Percentiles rank a stretch among this genome's conserved stretches.
phyloP scores from a whole-genome alignment of 2,797 vertebrate species.

The Myoxocephalus aenaeus region DNA sequence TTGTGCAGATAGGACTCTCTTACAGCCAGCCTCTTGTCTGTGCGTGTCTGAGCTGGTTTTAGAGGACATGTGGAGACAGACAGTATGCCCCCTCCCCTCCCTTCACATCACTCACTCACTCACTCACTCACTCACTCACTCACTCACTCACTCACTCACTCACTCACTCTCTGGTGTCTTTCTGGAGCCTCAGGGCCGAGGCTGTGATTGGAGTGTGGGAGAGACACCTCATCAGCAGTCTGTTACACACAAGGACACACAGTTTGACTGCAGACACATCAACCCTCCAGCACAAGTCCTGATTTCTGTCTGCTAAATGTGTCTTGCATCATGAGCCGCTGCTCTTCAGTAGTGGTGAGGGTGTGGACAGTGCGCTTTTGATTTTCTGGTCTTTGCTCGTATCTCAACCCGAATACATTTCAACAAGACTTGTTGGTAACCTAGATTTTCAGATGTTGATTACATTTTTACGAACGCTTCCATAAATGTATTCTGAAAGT shows the following conservation, averaged over 20 bases:
- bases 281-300: slow-evolving; percentile 65
- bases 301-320: slow-evolving; percentile 66
- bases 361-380: slow-evolving; percentile 33
- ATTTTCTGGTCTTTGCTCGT: slow-evolving; percentile 8
- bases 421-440: not conserved
- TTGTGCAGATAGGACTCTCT: slow-evolving; percentile 11
- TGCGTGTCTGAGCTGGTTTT: slow-evolving; percentile 44
- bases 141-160: slow-evolving; percentile 41
- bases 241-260: slow-evolving; percentile 76
- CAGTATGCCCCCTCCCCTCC: slow-evolving; percentile 37
- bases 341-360: slow-evolving; percentile 36
- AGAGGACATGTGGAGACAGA: slow-evolving; percentile 55
- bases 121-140: slow-evolving; percentile 43
- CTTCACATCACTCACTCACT: slow-evolving; percentile 42
- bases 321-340: slow-evolving; percentile 57
- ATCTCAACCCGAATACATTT: slow-evolving; percentile 10
- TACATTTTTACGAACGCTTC: too few relatives aligned
- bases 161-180: slow-evolving; percentile 60
- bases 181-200: slow-evolving; percentile 54
- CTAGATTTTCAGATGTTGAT: not conserved
- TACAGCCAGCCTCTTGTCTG: slow-evolving; percentile 8
- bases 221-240: slow-evolving; percentile 79
- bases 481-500: slow-evolving; percentile 3
- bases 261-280: slow-evolving; percentile 75
- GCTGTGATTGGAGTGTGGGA: slow-evolving; percentile 73